Base-by-base conservation (phyloP, 2,797 vertebrate genomes). In the Syngnathus rostellatus region DNA sequence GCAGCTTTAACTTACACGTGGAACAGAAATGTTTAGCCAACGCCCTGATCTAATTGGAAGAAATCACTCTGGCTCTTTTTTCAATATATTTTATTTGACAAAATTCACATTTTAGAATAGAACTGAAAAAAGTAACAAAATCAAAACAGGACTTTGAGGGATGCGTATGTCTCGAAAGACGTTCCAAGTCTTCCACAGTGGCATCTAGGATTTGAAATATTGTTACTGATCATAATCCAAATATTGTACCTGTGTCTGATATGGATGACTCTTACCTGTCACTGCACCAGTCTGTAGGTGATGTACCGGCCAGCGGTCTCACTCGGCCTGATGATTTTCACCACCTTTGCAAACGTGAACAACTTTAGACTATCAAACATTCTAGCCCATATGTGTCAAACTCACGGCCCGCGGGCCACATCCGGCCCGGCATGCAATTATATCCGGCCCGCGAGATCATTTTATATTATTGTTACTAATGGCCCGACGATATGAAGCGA, bases 261-360 rank as follows among this genome's bases (percentile, higher is more conserved):
- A 23, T 61, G 40, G n/a, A 16, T 3, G 0, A 57, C 12, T 0
- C 38, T n/a, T 0, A 85, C 80, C 66, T 55, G 53, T 87, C 72
- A 98, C 87, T 98, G 95, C 66, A 99, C 97, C 78, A 99, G 91
- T n/a, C 97, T 89, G 90, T 98, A 98, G 53, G 96, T 99, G 89
- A 99, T 99, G 87, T 98, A 98, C 46, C 95, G 89, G 39, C 96
- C 95, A 0, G 97, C 97, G 0, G 95, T 98, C 88, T 99, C 95
- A 8, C 97, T 99, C 0, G 96, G 95, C 63, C 97, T 84, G 66
- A 98, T 99, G 78, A 99, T 98, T 88, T 99, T 99, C 67, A 99
- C 96, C 6, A 99, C 96, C 96, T 99, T 75, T 11, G 7, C 0
- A 19, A 66, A 71, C 48, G 21, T 25, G n/a, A 48, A 2, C 2